phyloP scores from a whole-genome alignment of 2,888 invertebrate species.

The Habroteleia sp. region DNA sequence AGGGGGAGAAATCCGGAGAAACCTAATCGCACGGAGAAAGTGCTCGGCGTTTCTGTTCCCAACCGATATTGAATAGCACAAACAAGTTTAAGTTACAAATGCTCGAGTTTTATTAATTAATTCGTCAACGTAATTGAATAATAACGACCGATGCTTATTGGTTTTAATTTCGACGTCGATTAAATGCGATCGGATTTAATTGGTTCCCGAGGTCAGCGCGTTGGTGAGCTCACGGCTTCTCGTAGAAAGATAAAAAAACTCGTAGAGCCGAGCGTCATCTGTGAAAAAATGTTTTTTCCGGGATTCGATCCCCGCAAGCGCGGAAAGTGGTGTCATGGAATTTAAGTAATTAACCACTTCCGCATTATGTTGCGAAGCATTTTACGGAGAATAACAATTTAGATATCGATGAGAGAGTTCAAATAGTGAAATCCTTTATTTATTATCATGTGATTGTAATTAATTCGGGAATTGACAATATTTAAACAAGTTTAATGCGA shows the following conservation, averaged over 20 bases:
- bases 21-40: conserved; percentile 53
- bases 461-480: no score
- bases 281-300: no score
- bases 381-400: no score
- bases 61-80: conserved; percentile 52
- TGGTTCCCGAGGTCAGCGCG: conserved; percentile 28
- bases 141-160: conserved; percentile 38
- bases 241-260: neutral
- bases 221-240: neutral
- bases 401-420: no score
- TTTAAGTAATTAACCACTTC: no score
- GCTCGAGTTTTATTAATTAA: conserved; percentile 46
- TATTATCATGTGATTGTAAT: no score
- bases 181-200: conserved; percentile 29
- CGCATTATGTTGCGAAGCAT: no score
- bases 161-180: conserved; percentile 28
- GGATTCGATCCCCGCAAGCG: no score
- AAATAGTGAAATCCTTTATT: no score
- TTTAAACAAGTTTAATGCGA: no score
- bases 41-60: conserved; percentile 15
- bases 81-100: conserved; percentile 50
- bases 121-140: conserved; percentile 27
- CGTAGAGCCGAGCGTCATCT: no score
- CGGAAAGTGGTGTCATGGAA: no score
- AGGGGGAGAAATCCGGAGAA: conserved; percentile 44